phyloP scores from a whole-genome alignment of 2,113 vertebrate genomes.

The Upupa epops region DNA sequence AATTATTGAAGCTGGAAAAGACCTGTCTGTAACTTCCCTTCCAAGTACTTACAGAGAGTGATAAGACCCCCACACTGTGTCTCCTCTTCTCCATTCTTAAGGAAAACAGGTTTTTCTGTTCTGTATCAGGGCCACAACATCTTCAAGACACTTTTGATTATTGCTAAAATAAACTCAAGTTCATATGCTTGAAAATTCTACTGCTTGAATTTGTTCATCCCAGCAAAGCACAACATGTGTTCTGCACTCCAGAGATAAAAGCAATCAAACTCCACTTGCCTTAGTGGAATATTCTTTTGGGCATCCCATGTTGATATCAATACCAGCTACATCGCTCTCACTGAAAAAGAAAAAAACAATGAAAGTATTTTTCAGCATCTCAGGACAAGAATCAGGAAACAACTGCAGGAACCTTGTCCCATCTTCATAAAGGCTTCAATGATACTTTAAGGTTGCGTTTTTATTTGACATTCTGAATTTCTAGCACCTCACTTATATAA shows the following conservation, averaged over 20 bases:
- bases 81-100: background rate
- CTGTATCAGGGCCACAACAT: background rate
- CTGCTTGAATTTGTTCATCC: background rate
- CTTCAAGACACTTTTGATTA: background rate
- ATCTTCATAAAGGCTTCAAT: background rate
- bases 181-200: background rate
- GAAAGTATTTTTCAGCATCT: background rate
- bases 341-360: constrained; percentile 64
- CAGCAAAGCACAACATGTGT: background rate
- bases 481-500: background rate
- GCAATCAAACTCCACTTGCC: constrained; percentile 72
- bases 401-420: background rate
- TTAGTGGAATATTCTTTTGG: constrained; percentile 98
- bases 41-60: too few relatives aligned
- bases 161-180: background rate
- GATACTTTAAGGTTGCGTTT: background rate
- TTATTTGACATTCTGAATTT: background rate
- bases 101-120: background rate
- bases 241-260: background rate
- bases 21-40: too few relatives aligned
- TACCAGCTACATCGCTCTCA: constrained; percentile 91
- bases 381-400: background rate
- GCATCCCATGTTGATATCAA: constrained; percentile 98
- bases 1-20: too few relatives aligned
- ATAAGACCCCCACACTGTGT: too few relatives aligned